A percentile compares a stretch with the other conserved stretches of the same genome.
Conservation (phyloP, 1,140 invertebrate genomes). For the Ctenoplectra terminalis region DNA sequence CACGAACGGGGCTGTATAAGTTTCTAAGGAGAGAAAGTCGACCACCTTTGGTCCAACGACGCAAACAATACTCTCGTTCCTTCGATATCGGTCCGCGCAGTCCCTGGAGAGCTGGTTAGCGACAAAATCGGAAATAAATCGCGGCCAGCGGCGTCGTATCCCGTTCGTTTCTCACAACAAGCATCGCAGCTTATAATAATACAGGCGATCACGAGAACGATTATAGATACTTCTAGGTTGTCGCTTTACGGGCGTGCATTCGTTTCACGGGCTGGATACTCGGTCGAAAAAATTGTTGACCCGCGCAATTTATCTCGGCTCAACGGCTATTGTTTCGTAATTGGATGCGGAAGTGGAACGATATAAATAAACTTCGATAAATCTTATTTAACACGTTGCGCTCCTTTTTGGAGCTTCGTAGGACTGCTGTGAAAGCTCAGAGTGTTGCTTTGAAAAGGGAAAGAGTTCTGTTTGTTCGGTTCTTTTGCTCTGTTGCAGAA, state of each 20-base stretch:
- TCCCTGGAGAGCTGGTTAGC: slow-evolving; percentile 67
- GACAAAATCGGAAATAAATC: slow-evolving; percentile 69
- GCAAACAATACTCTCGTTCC: slow-evolving; percentile 67
- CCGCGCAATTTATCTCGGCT: no score
- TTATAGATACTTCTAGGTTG: slow-evolving; percentile 38
- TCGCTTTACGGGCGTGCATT: no score
- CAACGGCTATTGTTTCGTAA: no score
- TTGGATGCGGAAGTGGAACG: no score
- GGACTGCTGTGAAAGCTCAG: no score
- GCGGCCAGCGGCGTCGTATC: slow-evolving; percentile 47
- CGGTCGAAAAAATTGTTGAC: slow-evolving; percentile 68
- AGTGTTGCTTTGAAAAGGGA: no score
- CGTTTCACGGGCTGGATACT: no score
- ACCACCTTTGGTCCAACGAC: slow-evolving; percentile 53
- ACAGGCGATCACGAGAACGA: slow-evolving; percentile 42
- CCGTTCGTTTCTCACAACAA: slow-evolving; percentile 14
- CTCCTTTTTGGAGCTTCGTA: no score
- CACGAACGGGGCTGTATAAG: slow-evolving; percentile 10
- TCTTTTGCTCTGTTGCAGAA: no score
- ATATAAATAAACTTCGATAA: no score
- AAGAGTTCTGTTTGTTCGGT: no score
- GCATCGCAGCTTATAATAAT: slow-evolving; percentile 49
- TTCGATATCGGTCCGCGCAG: slow-evolving; percentile 59
- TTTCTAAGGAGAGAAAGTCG: slow-evolving; percentile 40
- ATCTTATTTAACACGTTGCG: no score